phyloP scores from a whole-genome alignment of 1,140 invertebrate genomes.

The Cydia amplana region DNA sequence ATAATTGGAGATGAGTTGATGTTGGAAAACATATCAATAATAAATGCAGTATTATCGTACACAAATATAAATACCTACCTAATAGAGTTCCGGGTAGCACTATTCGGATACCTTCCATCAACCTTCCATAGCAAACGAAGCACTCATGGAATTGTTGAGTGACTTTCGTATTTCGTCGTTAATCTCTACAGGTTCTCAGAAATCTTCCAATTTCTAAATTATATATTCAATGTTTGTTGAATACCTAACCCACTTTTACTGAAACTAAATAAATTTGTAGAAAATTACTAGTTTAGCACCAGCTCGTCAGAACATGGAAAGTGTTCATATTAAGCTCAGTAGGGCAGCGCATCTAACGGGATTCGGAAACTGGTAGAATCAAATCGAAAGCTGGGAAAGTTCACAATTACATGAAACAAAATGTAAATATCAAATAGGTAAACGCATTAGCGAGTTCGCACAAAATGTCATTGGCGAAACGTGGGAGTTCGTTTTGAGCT shows the following conservation, averaged over 20 bases:
- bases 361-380: constrained; percentile 47
- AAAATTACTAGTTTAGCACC: constrained; percentile 21
- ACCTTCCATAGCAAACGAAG: too few relatives aligned
- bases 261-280: constrained; percentile 20
- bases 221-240: neutral
- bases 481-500: neutral
- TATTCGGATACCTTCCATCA: too few relatives aligned
- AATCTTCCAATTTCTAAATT: neutral
- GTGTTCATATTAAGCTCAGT: constrained; percentile 55
- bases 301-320: constrained; percentile 54
- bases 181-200: too few relatives aligned
- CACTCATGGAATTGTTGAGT: too few relatives aligned
- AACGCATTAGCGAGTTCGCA: constrained; percentile 14
- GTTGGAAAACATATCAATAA: too few relatives aligned
- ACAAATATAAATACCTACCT: too few relatives aligned
- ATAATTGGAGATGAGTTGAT: too few relatives aligned
- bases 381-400: constrained; percentile 73
- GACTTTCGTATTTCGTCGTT: too few relatives aligned
- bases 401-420: constrained; percentile 52
- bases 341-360: constrained; percentile 63
- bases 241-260: constrained; percentile 23
- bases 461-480: neutral
- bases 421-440: constrained; percentile 36
- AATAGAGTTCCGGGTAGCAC: too few relatives aligned
- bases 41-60: too few relatives aligned